A percentile compares a stretch with the other conserved stretches of the same genome.
Evolutionary conservation across 30 jellyfish, hydroid and myxozoan species (phyloP).

Genomic region (Pelagia noctiluca): DNA sequence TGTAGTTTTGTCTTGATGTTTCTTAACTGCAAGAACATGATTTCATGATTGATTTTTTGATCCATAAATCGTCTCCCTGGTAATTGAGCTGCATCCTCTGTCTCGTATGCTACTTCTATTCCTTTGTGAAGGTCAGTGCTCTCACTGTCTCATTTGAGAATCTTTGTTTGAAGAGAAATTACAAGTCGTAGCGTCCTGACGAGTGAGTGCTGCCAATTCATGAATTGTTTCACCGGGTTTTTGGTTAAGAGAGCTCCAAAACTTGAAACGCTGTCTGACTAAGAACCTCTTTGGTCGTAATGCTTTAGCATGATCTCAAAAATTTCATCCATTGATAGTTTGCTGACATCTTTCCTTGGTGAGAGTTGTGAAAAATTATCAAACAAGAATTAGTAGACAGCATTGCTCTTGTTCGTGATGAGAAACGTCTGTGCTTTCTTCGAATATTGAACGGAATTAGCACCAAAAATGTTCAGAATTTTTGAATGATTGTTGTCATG

Average conservation of each 20-base stretch:
- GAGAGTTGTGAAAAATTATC: slow-evolving; percentile 21
- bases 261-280: slow-evolving; percentile 60
- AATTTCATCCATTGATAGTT: slow-evolving; percentile 41
- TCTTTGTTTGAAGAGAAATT: slow-evolving; percentile 49
- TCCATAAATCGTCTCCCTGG: slow-evolving; percentile 45
- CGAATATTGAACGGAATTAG: slow-evolving; percentile 34
- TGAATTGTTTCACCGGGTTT: slow-evolving; percentile 65
- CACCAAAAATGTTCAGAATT: no score
- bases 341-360: slow-evolving; percentile 28
- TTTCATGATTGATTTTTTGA: slow-evolving; percentile 31
- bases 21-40: slow-evolving; percentile 45
- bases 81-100: slow-evolving; percentile 37
- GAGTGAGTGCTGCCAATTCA: slow-evolving; percentile 40
- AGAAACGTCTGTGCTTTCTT: slow-evolving; percentile 43
- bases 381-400: slow-evolving; percentile 13
- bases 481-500: no score
- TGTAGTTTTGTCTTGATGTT: slow-evolving; percentile 9
- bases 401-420: slow-evolving; percentile 41
- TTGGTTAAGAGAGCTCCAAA: slow-evolving; percentile 33
- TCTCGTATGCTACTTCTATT: slow-evolving; percentile 12
- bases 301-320: slow-evolving; percentile 26
- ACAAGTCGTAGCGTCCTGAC: slow-evolving; percentile 68
- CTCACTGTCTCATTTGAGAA: slow-evolving; percentile 66
- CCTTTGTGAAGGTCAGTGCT: slow-evolving; percentile 9
- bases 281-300: slow-evolving; percentile 54